Evolutionary conservation across 2,797 vertebrate species (phyloP).

Genomic region (Typhlichthys subterraneus): DNA sequence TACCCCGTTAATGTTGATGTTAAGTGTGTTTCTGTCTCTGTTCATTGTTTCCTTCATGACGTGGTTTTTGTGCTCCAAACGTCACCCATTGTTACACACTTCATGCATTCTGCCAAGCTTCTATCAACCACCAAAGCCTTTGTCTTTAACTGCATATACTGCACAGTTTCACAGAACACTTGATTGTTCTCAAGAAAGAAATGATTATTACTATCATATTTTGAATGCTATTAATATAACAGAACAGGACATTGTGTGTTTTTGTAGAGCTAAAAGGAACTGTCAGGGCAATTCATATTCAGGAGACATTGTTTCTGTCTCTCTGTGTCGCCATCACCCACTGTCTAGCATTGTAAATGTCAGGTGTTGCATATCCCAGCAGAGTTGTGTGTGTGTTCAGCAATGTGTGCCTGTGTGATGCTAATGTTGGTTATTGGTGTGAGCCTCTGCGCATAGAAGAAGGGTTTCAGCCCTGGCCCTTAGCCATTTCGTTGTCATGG

Average conservation of each 20-base stretch:
- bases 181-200: too few species aligned
- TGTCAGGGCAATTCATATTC: neutral
- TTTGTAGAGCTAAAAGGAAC: too few species aligned
- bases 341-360: conserved; percentile 65
- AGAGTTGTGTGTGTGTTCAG: conserved; percentile 56
- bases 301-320: conserved; percentile 69
- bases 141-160: conserved; percentile 53
- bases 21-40: conserved; percentile 60
- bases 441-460: conserved; percentile 51
- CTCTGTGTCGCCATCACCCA: conserved; percentile 63
- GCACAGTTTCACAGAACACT: too few species aligned
- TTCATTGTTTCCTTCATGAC: conserved; percentile 20
- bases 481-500: conserved; percentile 80
- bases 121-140: conserved; percentile 50
- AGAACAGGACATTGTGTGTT: too few species aligned
- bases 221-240: too few species aligned
- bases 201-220: too few species aligned
- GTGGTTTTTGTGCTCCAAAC: conserved; percentile 42
- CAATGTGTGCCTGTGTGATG: conserved; percentile 49
- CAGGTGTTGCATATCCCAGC: conserved; percentile 56
- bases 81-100: conserved; percentile 51
- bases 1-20: conserved; percentile 57
- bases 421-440: conserved; percentile 42
- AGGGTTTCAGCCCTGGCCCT: conserved; percentile 53
- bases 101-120: conserved; percentile 47